phyloP scores from a whole-genome alignment of 2,888 invertebrate genomes.

The Balanococcus diminutus region DNA sequence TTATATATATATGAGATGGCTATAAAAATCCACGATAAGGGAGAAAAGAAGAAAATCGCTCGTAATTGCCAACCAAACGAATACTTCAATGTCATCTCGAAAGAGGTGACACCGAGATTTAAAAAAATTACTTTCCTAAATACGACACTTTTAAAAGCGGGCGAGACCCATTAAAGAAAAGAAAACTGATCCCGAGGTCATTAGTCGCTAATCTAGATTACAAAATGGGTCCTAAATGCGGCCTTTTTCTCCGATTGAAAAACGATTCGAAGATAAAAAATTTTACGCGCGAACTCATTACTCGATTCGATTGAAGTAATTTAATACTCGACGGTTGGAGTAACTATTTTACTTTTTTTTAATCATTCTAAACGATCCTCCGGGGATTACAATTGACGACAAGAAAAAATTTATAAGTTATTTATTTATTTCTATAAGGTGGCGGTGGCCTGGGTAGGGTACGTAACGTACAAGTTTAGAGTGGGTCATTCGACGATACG shows the following conservation, averaged over 20 bases:
- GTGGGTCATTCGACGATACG: neutral
- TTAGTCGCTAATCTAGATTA: neutral
- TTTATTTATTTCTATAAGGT: neutral
- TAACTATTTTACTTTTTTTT: neutral
- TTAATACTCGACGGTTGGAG: neutral
- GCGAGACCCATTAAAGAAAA: neutral
- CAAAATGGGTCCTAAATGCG: neutral
- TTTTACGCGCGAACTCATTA: neutral
- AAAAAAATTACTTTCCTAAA: neutral
- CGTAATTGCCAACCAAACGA: neutral
- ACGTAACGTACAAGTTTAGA: no score
- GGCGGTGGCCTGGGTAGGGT: no score
- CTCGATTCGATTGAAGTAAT: neutral
- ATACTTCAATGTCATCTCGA: neutral
- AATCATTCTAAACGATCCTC: neutral
- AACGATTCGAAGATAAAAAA: constrained; percentile 7
- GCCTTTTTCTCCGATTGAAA: neutral
- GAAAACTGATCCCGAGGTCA: neutral
- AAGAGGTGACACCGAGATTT: constrained; percentile 8
- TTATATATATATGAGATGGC: neutral
- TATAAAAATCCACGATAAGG: neutral
- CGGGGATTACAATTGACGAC: neutral
- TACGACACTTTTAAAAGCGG: neutral
- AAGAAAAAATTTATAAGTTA: neutral
- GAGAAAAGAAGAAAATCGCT: neutral